Evolutionary conservation across 2,888 invertebrate genomes (phyloP), one percentile per base, ranked within the genome.

Genomic region (Eueremaeus valkanovi): DNA sequence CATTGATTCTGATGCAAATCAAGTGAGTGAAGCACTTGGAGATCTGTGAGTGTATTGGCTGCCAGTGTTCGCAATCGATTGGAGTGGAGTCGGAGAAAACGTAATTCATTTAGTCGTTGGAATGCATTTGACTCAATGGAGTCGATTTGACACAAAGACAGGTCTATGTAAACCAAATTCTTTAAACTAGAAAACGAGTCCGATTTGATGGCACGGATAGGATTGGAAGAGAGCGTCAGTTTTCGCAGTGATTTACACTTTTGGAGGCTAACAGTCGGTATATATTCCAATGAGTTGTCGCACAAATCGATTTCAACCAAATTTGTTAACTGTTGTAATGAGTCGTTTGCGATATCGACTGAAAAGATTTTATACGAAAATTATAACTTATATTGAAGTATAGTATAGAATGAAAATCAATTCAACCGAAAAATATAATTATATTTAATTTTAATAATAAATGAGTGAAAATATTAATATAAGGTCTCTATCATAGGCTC

Each of bases 291-390:
- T 81, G 90, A 86, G 86, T 95, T 95, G 81, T 90, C 88, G 63
- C 92, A 92, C 77, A 95, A 85, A 85, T 95, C 94, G 82, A 95
- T 86, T 85, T 94, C 94, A 77, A 94, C 90, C 81, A 94, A 88
- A 86, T 94, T 95, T 78, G 92, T 92, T 76, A 95, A 87, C 76
- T 92, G 92, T 81, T 89, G 88, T 83, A 95, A 91, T 27, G 94
- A 93, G 81, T 90, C 87, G 78, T 89, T 88, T 82, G 94, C 90
- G 83, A 95, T 92, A 85, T 90, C 90, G 78, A 91, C 91, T 58
- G 72, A 8, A 9, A 49, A n/a, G 36, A 36, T 8, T n/a, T 36
- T 36, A 36, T 36, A 36, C 6, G 11, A 36, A 36, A 36, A 36
- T 8, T 8, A 36, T 36, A n/a, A n/a, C n/a, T n/a, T n/a, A n/a